A percentile compares a stretch with the other conserved stretches of the same genome.
These are phyloP conservation scores for Botrylloides violaceus DNA, from an alignment of 23 tunicate species.

Conservation along the genomic window DNA sequence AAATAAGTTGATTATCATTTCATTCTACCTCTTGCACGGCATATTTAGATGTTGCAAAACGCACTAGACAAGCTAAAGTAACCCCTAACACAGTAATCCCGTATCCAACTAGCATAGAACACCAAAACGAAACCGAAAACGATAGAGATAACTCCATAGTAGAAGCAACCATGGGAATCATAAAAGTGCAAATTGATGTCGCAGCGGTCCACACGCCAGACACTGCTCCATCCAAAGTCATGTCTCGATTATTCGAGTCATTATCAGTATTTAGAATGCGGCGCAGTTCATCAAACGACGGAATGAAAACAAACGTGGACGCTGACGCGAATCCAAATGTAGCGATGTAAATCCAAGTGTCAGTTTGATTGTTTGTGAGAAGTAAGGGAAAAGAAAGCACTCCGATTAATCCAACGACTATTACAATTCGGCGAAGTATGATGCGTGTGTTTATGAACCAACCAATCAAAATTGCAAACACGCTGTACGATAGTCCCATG, in stretches of 20 bases:
- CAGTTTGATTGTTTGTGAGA: not conserved
- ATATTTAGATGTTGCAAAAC: too few species aligned
- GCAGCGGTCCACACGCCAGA: not conserved
- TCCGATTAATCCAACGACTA: not conserved
- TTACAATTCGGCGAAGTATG: not conserved
- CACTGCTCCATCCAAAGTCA: not conserved
- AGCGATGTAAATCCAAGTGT: not conserved
- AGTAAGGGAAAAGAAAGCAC: not conserved
- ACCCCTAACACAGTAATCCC: not conserved
- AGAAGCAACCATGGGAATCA: not conserved
- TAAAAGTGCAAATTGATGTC: not conserved
- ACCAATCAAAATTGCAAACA: not conserved
- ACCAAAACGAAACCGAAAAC: not conserved
- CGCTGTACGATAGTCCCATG: not conserved
- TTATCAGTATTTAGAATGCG: not conserved
- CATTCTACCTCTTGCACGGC: too few species aligned
- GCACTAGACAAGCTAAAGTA: too few species aligned
- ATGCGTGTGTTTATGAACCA: not conserved
- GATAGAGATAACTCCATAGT: not conserved
- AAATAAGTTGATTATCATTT: too few species aligned
- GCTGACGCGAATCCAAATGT: not conserved
- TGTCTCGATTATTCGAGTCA: not conserved
- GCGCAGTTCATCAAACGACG: not conserved
- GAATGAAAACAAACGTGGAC: not conserved
- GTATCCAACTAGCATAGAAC: not conserved